A percentile compares a stretch with the other conserved stretches of the same genome.
These are phyloP conservation scores for Crotalus tigris DNA, from an alignment of 2,113 vertebrate genomes.

Conservation along the genomic window DNA sequence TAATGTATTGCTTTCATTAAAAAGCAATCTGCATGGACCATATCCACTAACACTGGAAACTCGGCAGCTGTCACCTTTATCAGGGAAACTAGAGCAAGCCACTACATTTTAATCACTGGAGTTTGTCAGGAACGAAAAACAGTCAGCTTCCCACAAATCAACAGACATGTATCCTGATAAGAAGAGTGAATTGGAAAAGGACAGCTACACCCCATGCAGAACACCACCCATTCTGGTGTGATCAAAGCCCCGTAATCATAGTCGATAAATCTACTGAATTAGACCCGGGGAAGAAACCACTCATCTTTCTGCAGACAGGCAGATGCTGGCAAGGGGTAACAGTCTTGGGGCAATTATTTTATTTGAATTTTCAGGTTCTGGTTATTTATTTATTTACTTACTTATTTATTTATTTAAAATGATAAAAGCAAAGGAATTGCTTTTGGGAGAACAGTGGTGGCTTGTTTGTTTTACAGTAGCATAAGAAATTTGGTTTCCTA, in stretches of 20 bases:
- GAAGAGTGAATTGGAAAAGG: slow-evolving; percentile 72
- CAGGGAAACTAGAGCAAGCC: slow-evolving; percentile 80
- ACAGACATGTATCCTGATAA: slow-evolving; percentile 88
- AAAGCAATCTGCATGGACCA: slow-evolving; percentile 87
- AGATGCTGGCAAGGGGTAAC: slow-evolving; percentile 40
- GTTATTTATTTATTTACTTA: neutral
- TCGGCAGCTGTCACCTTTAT: slow-evolving; percentile 85
- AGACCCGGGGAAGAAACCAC: slow-evolving; percentile 59
- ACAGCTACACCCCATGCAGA: slow-evolving; percentile 65
- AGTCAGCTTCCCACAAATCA: slow-evolving; percentile 87
- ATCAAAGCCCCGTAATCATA: slow-evolving; percentile 76
- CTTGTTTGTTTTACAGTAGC: neutral
- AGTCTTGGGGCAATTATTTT: slow-evolving; percentile 31
- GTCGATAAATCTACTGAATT: slow-evolving; percentile 74
- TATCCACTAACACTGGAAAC: slow-evolving; percentile 82
- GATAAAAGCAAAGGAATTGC: neutral
- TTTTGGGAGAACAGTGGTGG: neutral
- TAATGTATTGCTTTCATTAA: slow-evolving; percentile 90
- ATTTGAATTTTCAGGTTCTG: slow-evolving; percentile 19
- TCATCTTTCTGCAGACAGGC: slow-evolving; percentile 62
- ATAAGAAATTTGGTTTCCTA: neutral
- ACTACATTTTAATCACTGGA: slow-evolving; percentile 89
- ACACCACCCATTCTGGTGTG: slow-evolving; percentile 73
- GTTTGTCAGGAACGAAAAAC: slow-evolving; percentile 88
- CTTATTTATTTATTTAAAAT: neutral